Evolutionary conservation across 2,888 invertebrate species (phyloP).

Genomic region (Agriopis aurantiaria): DNA sequence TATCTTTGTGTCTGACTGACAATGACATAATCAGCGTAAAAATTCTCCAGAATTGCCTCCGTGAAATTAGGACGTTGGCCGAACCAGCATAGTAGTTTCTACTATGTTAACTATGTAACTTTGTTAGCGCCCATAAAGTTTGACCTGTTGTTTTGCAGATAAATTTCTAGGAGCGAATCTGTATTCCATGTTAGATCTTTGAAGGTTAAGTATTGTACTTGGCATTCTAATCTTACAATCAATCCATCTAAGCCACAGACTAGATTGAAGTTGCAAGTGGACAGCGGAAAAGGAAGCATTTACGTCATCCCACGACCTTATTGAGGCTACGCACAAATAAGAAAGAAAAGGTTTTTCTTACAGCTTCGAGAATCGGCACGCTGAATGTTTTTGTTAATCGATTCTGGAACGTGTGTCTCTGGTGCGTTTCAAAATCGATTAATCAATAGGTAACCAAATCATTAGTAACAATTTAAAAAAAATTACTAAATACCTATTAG

Average conservation of each 20-base stretch:
- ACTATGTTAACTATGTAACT: too few species aligned
- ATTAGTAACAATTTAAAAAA: too few species aligned
- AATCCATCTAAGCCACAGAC: slow-evolving; percentile 3
- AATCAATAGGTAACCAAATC: too few species aligned
- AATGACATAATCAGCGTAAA: too few species aligned
- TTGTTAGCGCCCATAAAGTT: not conserved
- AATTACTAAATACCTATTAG: too few species aligned
- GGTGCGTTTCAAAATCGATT: too few species aligned
- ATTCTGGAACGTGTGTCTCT: too few species aligned
- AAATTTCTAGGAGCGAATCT: not conserved
- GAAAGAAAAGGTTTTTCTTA: slow-evolving; percentile 23
- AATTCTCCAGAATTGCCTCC: too few species aligned
- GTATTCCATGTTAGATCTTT: slow-evolving; percentile 1
- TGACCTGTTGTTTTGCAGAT: slow-evolving; percentile 1
- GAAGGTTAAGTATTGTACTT: slow-evolving; percentile 4
- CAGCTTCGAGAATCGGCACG: slow-evolving; percentile 29
- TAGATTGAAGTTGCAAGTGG: not conserved
- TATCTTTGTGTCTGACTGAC: too few species aligned
- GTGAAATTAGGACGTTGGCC: too few species aligned
- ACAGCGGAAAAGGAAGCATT: slow-evolving; percentile 17
- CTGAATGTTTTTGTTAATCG: not conserved
- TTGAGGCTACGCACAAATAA: slow-evolving; percentile 17
- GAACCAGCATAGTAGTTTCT: too few species aligned
- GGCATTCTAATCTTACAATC: not conserved
- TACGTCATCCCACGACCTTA: slow-evolving; percentile 15